A percentile compares a stretch with the other conserved stretches of the same genome.
phyloP scores from a whole-genome alignment of 2,888 invertebrate species.

The Hesperia comma region DNA sequence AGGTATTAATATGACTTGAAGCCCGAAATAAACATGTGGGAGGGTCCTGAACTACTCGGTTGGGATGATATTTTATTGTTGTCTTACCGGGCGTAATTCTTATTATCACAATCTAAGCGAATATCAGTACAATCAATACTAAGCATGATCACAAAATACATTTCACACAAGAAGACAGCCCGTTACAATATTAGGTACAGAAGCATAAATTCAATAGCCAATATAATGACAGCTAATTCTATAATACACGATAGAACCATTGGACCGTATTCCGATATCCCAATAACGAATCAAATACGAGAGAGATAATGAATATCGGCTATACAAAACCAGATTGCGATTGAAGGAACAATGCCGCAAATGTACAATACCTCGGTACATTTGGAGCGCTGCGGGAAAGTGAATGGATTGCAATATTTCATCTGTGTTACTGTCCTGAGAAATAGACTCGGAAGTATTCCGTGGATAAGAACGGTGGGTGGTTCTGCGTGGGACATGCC shows the following conservation, averaged over 20 bases:
- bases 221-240: constrained; percentile 19
- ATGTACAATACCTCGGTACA: constrained; percentile 26
- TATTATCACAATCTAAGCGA: no score
- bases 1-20: constrained; percentile 8
- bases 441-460: neutral
- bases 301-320: constrained; percentile 29
- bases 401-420: constrained; percentile 29
- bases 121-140: no score
- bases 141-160: no score
- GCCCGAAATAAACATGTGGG: constrained; percentile 3
- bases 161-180: no score
- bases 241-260: neutral
- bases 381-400: constrained; percentile 26
- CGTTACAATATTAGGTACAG: neutral
- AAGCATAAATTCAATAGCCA: constrained; percentile 2
- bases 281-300: constrained; percentile 29
- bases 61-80: no score
- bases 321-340: constrained; percentile 30
- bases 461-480: neutral
- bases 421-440: constrained; percentile 26
- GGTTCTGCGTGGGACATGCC: neutral
- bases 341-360: constrained; percentile 32
- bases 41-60: no score
- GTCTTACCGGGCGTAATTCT: no score
- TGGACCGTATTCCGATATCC: constrained; percentile 21